Conservation (phyloP, 2,888 invertebrate genomes). For the Andrena hattorfiana region DNA sequence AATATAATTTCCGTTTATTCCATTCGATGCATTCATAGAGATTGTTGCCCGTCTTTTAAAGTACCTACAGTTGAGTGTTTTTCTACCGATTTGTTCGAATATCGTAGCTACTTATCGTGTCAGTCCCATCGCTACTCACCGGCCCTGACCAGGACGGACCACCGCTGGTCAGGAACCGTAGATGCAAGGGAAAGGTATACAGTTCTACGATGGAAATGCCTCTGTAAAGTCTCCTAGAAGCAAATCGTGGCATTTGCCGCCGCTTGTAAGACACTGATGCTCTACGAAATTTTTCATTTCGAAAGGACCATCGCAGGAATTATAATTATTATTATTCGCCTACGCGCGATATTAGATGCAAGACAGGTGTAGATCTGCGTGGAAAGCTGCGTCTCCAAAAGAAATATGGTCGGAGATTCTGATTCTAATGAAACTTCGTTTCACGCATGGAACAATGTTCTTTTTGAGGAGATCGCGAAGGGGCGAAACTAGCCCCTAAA, state of each 20-base stretch:
- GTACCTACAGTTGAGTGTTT: background rate
- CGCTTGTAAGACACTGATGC: background rate
- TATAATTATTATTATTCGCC: background rate
- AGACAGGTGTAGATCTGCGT: too few relatives aligned
- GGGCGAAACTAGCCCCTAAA: too few relatives aligned
- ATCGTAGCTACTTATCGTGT: background rate
- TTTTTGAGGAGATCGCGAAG: too few relatives aligned
- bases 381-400: too few relatives aligned
- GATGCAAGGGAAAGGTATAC: slow-evolving; percentile 37
- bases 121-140: slow-evolving; percentile 32
- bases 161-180: slow-evolving; percentile 30
- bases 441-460: too few relatives aligned
- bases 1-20: background rate
- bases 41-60: too few relatives aligned
- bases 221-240: slow-evolving; percentile 39
- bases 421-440: too few relatives aligned
- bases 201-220: slow-evolving; percentile 35
- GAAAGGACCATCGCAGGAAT: background rate
- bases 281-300: background rate
- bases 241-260: slow-evolving; percentile 23
- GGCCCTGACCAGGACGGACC: slow-evolving; percentile 58
- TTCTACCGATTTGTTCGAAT: background rate
- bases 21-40: too few relatives aligned
- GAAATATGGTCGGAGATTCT: too few relatives aligned
- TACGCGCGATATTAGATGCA: too few relatives aligned